Evolutionary conservation across 2,113 vertebrate species (phyloP), one percentile per base, ranked within the genome.

Genomic region (Brevimyrus niger): DNA sequence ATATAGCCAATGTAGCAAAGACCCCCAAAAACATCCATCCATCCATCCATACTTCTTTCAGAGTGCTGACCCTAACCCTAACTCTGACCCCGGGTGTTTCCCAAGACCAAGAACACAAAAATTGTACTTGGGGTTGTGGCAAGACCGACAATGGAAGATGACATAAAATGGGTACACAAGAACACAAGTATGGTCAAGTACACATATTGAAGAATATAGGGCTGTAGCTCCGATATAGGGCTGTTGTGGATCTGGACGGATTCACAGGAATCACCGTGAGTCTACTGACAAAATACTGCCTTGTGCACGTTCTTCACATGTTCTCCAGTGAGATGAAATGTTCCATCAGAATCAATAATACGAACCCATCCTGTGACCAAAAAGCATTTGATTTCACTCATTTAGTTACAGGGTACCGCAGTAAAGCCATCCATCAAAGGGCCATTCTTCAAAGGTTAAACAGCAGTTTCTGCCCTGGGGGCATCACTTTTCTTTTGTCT

Each of bases 401-500:
- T 80, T 80, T 19, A 42, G 73, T 19, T 42, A 42, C 15, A 42
- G 35, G 35, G 73, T 13, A 47, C 42, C 9, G 1, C 82, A 46
- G 82, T 13, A 47, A 82, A 82, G 82, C 21, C 44, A 44, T 46
- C 82, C 38, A 46, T 10, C 38, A 42, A 80, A 80, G 73, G 38
- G 73, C 35, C 35, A 42, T 19, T 19, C 35, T 80, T 80, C 73
- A 42, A 80, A 80, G 73, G 73, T 80, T 19, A 80, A 80, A 80
- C 38, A 80, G 73, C 73, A 35, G 35, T 19, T 19, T 15, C 31
- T 80, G 31, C 38, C 31, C 17, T 80, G 44, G 21, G n/a, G 50
- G 13, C n/a, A 87, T 51, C 23, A 51, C 47, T 86, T 50, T 51
- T 53, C 85, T 53, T 87, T 87, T 87, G 48, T 87, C 23, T 87